phyloP scores from a whole-genome alignment of 1,140 invertebrate genomes.

The Plectus sambesii region DNA sequence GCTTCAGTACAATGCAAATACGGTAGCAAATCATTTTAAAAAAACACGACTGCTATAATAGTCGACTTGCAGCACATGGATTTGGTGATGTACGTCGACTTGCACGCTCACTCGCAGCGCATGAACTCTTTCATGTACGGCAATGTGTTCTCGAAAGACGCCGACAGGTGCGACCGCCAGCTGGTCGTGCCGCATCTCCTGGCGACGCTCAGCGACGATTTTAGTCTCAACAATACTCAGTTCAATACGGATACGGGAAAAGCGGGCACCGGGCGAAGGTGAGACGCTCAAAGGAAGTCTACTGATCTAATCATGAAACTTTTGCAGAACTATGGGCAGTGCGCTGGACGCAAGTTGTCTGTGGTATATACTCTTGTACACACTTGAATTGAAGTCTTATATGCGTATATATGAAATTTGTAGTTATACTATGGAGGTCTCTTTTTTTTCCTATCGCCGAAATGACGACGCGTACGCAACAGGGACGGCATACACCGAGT shows the following conservation, averaged over 20 bases:
- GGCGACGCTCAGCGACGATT: constrained; percentile 69
- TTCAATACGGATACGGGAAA: constrained; percentile 77
- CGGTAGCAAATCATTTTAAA: constrained; percentile 17
- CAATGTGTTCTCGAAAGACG: constrained; percentile 78
- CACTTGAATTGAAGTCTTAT: no score
- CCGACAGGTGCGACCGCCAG: constrained; percentile 71
- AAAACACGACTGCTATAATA: constrained; percentile 4
- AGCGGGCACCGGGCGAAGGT: constrained; percentile 71
- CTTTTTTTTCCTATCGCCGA: constrained; percentile 35
- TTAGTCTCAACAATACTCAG: constrained; percentile 65
- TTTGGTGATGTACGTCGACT: constrained; percentile 49
- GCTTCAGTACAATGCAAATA: constrained; percentile 53
- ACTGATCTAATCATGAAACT: background rate
- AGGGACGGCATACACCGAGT: constrained; percentile 26
- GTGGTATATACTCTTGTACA: no score
- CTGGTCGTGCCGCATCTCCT: constrained; percentile 79
- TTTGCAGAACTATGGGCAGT: constrained; percentile 31
- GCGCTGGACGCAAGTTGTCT: constrained; percentile 30
- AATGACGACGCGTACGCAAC: constrained; percentile 22
- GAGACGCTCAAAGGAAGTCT: background rate
- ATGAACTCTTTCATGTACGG: constrained; percentile 89
- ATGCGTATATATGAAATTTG: no score
- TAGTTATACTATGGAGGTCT: constrained; percentile 38
- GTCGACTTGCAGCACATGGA: constrained; percentile 32
- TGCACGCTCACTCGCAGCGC: constrained; percentile 81